These are phyloP conservation scores for Andrena praecox DNA, from an alignment of 2,888 invertebrate species.

Conservation along the genomic window DNA sequence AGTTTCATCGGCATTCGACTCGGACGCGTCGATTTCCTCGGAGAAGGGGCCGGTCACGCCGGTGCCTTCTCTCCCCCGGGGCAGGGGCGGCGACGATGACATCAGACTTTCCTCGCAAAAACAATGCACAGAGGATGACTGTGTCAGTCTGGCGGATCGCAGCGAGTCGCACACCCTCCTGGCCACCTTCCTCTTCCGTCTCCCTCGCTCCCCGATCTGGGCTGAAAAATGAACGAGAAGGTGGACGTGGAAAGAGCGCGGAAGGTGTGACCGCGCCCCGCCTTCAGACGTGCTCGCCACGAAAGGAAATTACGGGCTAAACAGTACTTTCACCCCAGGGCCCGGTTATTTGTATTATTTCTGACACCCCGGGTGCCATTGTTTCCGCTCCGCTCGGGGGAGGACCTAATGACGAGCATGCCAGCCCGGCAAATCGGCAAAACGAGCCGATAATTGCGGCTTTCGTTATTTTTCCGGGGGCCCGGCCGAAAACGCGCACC, in stretches of 20 bases:
- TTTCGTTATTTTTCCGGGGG: slow-evolving; percentile 77
- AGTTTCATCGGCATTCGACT: slow-evolving; percentile 37
- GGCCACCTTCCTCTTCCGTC: not conserved
- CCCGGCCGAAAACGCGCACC: slow-evolving; percentile 71
- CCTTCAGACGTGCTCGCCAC: slow-evolving; percentile 72
- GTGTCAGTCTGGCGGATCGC: slow-evolving; percentile 66
- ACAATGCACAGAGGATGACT: slow-evolving; percentile 80
- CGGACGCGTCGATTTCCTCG: slow-evolving; percentile 53
- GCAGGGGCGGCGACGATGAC: slow-evolving; percentile 74
- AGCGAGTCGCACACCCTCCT: slow-evolving; percentile 73
- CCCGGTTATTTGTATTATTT: slow-evolving; percentile 79
- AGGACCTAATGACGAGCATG: slow-evolving; percentile 70
- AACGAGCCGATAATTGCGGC: slow-evolving; percentile 79
- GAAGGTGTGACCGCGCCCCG: slow-evolving; percentile 83
- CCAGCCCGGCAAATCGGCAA: slow-evolving; percentile 69
- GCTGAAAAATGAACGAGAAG: slow-evolving; percentile 37
- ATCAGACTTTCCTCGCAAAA: slow-evolving; percentile 80
- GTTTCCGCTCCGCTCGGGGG: slow-evolving; percentile 70
- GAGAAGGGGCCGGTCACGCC: slow-evolving; percentile 41
- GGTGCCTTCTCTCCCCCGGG: slow-evolving; percentile 23
- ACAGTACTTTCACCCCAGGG: slow-evolving; percentile 66
- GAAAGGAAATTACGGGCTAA: slow-evolving; percentile 80
- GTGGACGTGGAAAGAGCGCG: slow-evolving; percentile 28
- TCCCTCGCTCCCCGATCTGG: not conserved
- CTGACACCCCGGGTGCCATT: slow-evolving; percentile 77